A percentile compares a stretch with the other conserved stretches of the same genome.
These are phyloP conservation scores for Tenebrio molitor DNA, from an alignment of 1,140 invertebrate genomes.

Conservation along the genomic window DNA sequence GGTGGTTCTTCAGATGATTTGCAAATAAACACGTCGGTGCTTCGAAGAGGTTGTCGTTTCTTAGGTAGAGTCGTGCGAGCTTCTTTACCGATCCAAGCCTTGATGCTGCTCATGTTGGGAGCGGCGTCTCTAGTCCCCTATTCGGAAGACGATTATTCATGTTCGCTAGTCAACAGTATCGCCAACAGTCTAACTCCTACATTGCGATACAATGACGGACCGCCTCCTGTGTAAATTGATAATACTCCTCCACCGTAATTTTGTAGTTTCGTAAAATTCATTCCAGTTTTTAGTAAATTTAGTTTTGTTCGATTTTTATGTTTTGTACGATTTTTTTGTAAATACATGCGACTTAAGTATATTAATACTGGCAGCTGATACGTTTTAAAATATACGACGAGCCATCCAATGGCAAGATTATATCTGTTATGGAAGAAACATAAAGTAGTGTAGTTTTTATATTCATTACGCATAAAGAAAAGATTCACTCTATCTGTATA, in stretches of 20 bases:
- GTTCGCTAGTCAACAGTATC: constrained; percentile 86
- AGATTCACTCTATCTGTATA: constrained; percentile 61
- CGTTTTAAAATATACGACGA: constrained; percentile 30
- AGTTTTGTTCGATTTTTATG: constrained; percentile 46
- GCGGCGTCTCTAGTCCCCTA: constrained; percentile 89
- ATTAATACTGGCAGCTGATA: constrained; percentile 37
- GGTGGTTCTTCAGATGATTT: constrained; percentile 57
- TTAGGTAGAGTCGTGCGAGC: constrained; percentile 88
- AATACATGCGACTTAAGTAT: constrained; percentile 49
- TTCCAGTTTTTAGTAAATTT: constrained; percentile 53
- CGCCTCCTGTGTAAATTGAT: constrained; percentile 82
- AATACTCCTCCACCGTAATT: constrained; percentile 37
- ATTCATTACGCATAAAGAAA: constrained; percentile 47
- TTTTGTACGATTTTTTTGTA: constrained; percentile 49
- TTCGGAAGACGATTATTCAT: constrained; percentile 87
- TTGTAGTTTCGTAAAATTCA: constrained; percentile 54
- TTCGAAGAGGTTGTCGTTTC: constrained; percentile 84
- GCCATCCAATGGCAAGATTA: constrained; percentile 19
- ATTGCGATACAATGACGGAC: constrained; percentile 89
- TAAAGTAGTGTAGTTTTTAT: constrained; percentile 54
- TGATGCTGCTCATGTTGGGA: constrained; percentile 90
- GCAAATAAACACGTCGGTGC: constrained; percentile 73
- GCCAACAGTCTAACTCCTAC: constrained; percentile 85
- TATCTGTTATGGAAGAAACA: constrained; percentile 34
- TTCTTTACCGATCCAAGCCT: constrained; percentile 90